Percentiles rank a stretch among this genome's conserved stretches.
These are phyloP conservation scores for Lepidiolamprologus cunningtoni DNA, from an alignment of 2,113 vertebrate species.

Conservation along the genomic window DNA sequence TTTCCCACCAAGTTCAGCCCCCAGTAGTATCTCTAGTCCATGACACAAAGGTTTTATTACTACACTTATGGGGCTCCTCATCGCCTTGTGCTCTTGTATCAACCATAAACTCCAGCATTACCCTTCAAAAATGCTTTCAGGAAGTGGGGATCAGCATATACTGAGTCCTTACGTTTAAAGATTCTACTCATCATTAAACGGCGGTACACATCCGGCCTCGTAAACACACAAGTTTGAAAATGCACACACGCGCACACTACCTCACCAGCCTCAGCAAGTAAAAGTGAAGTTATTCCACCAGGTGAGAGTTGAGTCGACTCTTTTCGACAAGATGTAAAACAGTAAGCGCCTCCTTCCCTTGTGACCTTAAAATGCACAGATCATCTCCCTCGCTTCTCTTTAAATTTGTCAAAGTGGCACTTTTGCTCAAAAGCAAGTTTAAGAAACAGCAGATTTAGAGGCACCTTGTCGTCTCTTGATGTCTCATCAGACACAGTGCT, in stretches of 20 bases:
- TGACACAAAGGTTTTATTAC: neutral
- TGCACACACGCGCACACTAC: neutral
- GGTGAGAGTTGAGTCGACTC: slow-evolving; percentile 84
- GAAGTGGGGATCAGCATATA: neutral
- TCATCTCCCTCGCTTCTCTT: slow-evolving; percentile 87
- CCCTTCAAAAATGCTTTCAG: neutral
- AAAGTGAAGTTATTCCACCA: slow-evolving; percentile 86
- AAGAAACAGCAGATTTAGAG: slow-evolving; percentile 78
- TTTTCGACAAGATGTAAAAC: slow-evolving; percentile 84
- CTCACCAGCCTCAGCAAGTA: slow-evolving; percentile 47
- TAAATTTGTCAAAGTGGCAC: slow-evolving; percentile 94
- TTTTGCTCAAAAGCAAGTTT: slow-evolving; percentile 77
- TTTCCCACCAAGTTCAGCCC: neutral
- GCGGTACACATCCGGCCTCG: neutral
- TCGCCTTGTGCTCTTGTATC: neutral
- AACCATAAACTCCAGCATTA: slow-evolving; percentile 5
- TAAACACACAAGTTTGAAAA: neutral
- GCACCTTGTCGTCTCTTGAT: slow-evolving; percentile 78
- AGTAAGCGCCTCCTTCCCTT: slow-evolving; percentile 82
- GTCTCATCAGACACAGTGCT: slow-evolving; percentile 84
- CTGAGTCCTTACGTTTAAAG: neutral
- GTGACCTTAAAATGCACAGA: slow-evolving; percentile 85
- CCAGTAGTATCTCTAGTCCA: neutral
- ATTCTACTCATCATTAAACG: neutral
- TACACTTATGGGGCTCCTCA: neutral